phyloP scores from a whole-genome alignment of 2,888 invertebrate species.

The Rhagium mordax region DNA sequence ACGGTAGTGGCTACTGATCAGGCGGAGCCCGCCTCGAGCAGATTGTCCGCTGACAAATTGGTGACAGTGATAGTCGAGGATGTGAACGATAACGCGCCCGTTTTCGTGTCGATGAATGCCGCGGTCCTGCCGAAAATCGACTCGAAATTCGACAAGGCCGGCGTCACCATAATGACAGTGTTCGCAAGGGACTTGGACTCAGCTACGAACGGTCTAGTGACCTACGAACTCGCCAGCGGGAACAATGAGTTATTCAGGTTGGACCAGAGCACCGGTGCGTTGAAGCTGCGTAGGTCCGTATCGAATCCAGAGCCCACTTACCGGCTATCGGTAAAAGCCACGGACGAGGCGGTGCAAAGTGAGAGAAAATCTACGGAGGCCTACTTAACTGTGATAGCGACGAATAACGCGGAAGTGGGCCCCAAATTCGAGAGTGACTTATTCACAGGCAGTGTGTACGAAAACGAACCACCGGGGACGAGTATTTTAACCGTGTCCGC shows the following conservation, averaged over 20 bases:
- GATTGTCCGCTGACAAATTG: conserved; percentile 90
- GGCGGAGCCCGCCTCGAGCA: conserved; percentile 80
- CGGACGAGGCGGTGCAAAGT: conserved; percentile 92
- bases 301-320: conserved; percentile 81
- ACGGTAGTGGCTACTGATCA: conserved; percentile 93
- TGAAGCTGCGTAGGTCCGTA: conserved; percentile 77
- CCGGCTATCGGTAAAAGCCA: conserved; percentile 88
- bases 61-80: conserved; percentile 95
- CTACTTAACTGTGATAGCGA: conserved; percentile 84
- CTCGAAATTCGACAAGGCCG: conserved; percentile 72
- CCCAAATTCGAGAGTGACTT: conserved; percentile 78
- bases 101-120: conserved; percentile 93
- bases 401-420: conserved; percentile 75
- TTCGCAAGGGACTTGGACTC: conserved; percentile 91
- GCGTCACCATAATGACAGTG: conserved; percentile 83
- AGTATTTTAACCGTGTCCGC: conserved; percentile 88
- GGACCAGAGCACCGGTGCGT: conserved; percentile 85
- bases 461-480: conserved; percentile 91
- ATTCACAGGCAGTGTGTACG: conserved; percentile 85
- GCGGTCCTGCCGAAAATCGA: conserved; percentile 80
- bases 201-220: conserved; percentile 92
- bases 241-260: conserved; percentile 85
- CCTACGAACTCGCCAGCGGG: conserved; percentile 88
- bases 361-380: conserved; percentile 91
- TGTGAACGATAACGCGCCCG: conserved; percentile 93